Conservation (phyloP, 2,113 vertebrate species). For the Lycocorax pyrrhopterus region DNA sequence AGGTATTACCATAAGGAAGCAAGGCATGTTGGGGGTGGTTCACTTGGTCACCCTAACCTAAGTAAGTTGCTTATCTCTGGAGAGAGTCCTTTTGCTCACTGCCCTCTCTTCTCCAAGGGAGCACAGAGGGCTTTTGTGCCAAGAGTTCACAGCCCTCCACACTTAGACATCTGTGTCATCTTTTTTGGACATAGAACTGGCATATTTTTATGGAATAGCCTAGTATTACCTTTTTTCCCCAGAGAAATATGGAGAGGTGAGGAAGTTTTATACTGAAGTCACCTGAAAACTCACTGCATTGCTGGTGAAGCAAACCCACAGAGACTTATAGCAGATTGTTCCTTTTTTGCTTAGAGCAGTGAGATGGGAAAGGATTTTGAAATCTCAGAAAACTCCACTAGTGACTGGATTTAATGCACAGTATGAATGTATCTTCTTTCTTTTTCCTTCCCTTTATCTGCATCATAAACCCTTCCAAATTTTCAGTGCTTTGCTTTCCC, state of each 20-base stretch:
- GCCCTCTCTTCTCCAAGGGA: too few species aligned
- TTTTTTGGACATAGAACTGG: background rate
- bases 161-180: background rate
- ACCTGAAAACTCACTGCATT: background rate
- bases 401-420: background rate
- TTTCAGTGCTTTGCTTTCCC: background rate
- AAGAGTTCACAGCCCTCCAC: too few species aligned
- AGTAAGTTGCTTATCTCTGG: too few species aligned
- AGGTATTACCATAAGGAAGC: too few species aligned
- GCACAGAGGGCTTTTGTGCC: too few species aligned
- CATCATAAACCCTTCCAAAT: background rate
- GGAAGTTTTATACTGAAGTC: background rate
- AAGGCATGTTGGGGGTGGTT: too few species aligned
- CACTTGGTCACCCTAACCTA: too few species aligned
- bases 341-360: background rate
- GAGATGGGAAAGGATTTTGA: background rate
- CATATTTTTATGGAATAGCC: background rate
- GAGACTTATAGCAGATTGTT: background rate
- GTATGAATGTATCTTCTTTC: background rate
- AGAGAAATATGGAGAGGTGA: background rate
- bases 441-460: background rate
- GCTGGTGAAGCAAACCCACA: background rate
- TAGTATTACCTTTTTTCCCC: background rate
- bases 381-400: background rate
- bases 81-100: too few species aligned